Evolutionary conservation across 2,888 invertebrate species (phyloP), one percentile per base, ranked within the genome.

Genomic region (Gastracanthus pulcherrimus): DNA sequence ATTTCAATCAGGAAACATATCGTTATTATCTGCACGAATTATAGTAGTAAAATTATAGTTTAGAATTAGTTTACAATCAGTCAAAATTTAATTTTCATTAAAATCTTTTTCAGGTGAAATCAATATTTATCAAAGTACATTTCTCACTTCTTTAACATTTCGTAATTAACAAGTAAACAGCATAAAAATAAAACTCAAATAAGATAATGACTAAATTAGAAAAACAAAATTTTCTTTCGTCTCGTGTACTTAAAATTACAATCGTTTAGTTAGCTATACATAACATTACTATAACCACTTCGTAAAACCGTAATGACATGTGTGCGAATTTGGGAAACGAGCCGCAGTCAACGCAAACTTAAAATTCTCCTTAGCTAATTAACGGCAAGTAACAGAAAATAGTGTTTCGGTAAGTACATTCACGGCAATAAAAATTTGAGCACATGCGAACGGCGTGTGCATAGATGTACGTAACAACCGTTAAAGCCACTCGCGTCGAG

Each of bases 341-440:
- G 9, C 51, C 51, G 13, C 13, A 16, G 16, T 3, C 19, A 19
- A 5, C 48, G 16, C 5, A n/a, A 19, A 48, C 48, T 48, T 19
- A 6, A 48, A 48, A 48, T 5, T 48, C 19, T n/a, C 48, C 19
- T 48, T 11, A 13, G 19, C n/a, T 26, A 55, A 55, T 55, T 55
- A 55, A 55, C 23, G 23, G 31, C 34, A 45, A 4, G 60, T n/a
- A 26, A 6, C 6, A 60, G 34, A 70, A 71, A 64, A 64, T 78
- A 38, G 71, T 31, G 36, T 71, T 70, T 36, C 29, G 51, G 51
- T 34, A 36, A 29, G 26, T 16, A 66, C 16, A 2, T 29, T 34
- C 19, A 48, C 48, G 38, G 41, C 72, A 58, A 66, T 72, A 69
- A 72, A 74, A 74, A 79, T 58, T 51, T 31, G 11, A 60, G 34